Evolutionary conservation across 2,113 vertebrate species (phyloP), one percentile per base, ranked within the genome.

Genomic region (Rhabdornis inornatus): DNA sequence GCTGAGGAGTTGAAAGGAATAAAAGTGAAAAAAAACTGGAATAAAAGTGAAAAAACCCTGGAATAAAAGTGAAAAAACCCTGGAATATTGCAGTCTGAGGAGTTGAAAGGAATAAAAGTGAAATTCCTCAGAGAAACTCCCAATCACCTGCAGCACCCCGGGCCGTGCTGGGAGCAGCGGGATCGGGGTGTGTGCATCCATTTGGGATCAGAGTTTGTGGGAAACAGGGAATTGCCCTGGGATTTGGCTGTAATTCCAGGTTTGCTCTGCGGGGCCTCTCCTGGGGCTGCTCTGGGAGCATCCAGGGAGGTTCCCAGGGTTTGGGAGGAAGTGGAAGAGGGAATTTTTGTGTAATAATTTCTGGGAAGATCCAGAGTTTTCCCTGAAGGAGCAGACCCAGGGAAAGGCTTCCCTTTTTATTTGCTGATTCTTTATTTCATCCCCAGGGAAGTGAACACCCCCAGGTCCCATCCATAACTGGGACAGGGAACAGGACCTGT

Each of bases 91-190:
- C 39, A 40, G 39, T 11, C 39, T 40, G 39, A 40, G 39, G 11
- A 40, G 11, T 40, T 40, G 89, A 81, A 92, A 96, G 89, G 55
- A 60, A 79, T 35, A 91, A 87, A 95, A 95, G 74, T 40, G 69
- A 89, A 91, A 81, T 50, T 49, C 77, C 79, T 94, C 61, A 37
- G 63, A 84, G 95, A 7, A 75, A 10, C 14, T 75, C 9, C 52
- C 77, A 74, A 49, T 87, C 57, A 49, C 6, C 16, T 10, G 5
- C 10, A 5, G 11, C 14, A 15, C 83, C 12, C 8, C 5, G 63
- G 93, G 91, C 33, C 35, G 60, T 2, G 86, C 86, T 88, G 49
- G 86, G 59, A 80, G 84, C 56, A 3, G 37, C 1, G 3, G 86
- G 79, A 19, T 27, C 4, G 8, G 22, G 69, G 60, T 1, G 8